Base-by-base conservation (phyloP, 2,797 vertebrate species). In the Syncerus caffer region DNA sequence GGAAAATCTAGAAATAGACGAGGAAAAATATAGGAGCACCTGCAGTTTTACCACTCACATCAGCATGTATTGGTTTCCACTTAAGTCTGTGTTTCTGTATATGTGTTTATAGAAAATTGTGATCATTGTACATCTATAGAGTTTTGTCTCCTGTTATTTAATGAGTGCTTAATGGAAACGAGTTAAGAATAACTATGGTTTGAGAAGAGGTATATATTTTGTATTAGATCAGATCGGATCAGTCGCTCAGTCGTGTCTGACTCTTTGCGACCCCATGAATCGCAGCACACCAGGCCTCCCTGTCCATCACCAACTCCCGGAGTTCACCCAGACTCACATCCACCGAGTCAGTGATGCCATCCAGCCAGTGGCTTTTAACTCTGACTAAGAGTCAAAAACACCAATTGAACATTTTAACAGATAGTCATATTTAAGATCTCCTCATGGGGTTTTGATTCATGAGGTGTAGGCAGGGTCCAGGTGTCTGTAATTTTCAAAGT, bases 401-500 rank as follows among this genome's bases (percentile, higher is more conserved):
- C 7, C 4, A 53, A 15, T 7, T 85, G n/a, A 88, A 29, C 10
- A 42, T 79, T 89, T 96, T 90, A 79, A 53, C 60, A 93, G 34
- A 45, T 67, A 82, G 67, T n/a, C 25, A 13, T 55, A 31, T 83
- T 58, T 96, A 76, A 50, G 31, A 38, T n/a, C 15, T 51, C n/a
- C 21, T 87, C 6, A n/a, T 60, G 15, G 6, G 27, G 9, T 17
- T 84, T 85, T 96, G 55, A 92, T 85, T 92, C 53, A 64, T 87
- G 85, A 78, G 19, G 21, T 3, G 5, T 62, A 64, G 4, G 2
- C 6, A 85, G 10, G 7, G 2, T 47, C 29, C 23, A 90, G 57
- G 9, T 11, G 51, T 93, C 92, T 94, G 21, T 85, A 67, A 90
- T 91, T 93, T 89, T 96, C 74, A 51, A 90, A 94, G 83, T 93